Base-by-base conservation (phyloP, 2,797 vertebrate species). In the Neosilurus hyrtlii region DNA sequence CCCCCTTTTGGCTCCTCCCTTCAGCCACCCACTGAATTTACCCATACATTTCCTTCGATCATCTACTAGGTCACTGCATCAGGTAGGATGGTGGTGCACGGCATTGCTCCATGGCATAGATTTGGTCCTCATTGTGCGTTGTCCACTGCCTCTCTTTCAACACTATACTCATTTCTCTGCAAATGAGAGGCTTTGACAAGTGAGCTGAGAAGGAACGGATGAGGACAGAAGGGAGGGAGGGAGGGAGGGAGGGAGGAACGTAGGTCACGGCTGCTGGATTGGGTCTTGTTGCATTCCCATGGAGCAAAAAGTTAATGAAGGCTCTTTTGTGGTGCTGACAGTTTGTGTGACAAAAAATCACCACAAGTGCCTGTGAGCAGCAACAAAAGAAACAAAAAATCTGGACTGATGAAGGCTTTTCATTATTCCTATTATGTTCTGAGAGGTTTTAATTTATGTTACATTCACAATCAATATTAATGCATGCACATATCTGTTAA, bases 261-360 rank as follows among this genome's bases (percentile, higher is more conserved):
- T 24, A 83, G 14, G 68, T 24, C 49, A 12, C 76, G 70, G 81
- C 62, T 81, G 80, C 61, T 51, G 57, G 30, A 84, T 79, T 84
- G 90, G 87, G 88, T 90, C 90, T 94, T 91, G 91, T 88, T 91
- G 90, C 92, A 94, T 94, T 94, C 93, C 91, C 85, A 92, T 90
- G 91, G 91, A 93, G 93, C 92, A 92, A 94, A 93, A 95, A 94
- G 94, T 94, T 94, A 94, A 94, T 94, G 93, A 94, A 82, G 92
- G 86, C 88, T 84, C 90, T 92, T 93, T 90, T 92, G 90, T 90
- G 89, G 54, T 89, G 77, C 52, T 77, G 63, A 77, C 66, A 61
- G 65, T 14, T 61, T 54, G 20, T 52, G 18, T 22, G 82, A 87
- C 87, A 90, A 89, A 90, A 90, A 90, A 75, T 88, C 85, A 89